Evolutionary conservation across 2,888 invertebrate genomes (phyloP), one percentile per base, ranked within the genome.

Genomic region (Caprella mutica): DNA sequence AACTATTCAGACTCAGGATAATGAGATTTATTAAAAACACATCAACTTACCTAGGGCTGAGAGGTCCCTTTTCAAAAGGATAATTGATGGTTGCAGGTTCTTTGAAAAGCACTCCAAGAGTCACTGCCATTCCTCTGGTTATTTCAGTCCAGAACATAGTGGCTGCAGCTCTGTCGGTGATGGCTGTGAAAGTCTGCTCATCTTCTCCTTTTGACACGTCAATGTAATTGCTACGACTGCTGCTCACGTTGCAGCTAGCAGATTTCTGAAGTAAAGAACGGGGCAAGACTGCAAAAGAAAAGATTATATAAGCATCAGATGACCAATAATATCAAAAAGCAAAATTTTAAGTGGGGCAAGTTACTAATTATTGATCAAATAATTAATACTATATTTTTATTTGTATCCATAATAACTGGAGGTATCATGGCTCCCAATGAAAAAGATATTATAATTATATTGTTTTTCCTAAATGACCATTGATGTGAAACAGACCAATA

Each of bases 61-160:
- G 76, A 3, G 98, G 98, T 35, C 96, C 98, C 72, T 99, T 99
- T 73, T 99, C 98, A 77, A 99, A 99, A 0, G 98, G 98, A 72
- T 99, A 99, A 74, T 99, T 97, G 67, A 98, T 94, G 2, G 97
- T 97, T 0, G 93, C 96, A 42, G 97, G 97, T 75, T 97, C 97
- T 77, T 90, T 91, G 70, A 97, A 92, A 56, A 91, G 78, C 70
- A 88, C 84, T 29, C 84, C 86, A 67, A 90, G 69, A 2, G 87
- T 84, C 1, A 96, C 83, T 63, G 82, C 86, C 70, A 88, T 58
- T 75, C 92, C 93, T 72, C 88, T 79, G 1, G 82, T 72, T 5
- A 93, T 72, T 75, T 94, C 93, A 0, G 83, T 81, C 72, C 84
- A 77, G 71, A 91, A 89, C 66, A 89, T 72, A 1, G 80, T 81